Evolutionary conservation across 2,888 invertebrate species (phyloP).

Genomic region (Clusia tigrina): DNA sequence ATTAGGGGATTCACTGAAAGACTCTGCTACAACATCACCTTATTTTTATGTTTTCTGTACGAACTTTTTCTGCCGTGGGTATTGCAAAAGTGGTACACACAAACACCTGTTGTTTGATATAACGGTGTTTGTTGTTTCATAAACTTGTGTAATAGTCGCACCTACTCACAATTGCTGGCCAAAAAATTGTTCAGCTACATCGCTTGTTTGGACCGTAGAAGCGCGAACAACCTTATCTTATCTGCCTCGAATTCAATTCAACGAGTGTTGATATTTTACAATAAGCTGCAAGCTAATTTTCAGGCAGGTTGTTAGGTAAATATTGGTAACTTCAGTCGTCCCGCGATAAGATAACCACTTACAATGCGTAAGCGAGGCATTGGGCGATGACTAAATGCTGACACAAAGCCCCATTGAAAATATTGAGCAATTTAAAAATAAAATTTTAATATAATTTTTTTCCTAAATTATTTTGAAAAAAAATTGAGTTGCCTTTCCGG

Average conservation of each 20-base stretch:
- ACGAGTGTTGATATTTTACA: conserved; percentile 13
- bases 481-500: neutral
- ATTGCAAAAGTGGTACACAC: no score
- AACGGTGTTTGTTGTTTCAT: no score
- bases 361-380: neutral
- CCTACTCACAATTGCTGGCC: no score
- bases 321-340: conserved; percentile 1
- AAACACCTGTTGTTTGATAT: no score
- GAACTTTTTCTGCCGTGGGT: no score
- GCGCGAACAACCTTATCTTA: neutral
- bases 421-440: neutral
- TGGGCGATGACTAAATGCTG: neutral
- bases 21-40: no score
- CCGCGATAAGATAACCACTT: neutral
- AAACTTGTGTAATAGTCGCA: no score
- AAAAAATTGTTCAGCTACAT: no score
- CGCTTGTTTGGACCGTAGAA: no score
- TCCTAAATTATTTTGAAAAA: neutral
- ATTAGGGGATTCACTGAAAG: no score
- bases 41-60: no score
- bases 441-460: neutral
- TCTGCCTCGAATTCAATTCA: neutral
- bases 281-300: neutral
- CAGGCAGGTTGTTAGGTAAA: conserved; percentile 8
- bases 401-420: neutral